phyloP scores from a whole-genome alignment of 2,113 vertebrate species.

The Micromys minutus region DNA sequence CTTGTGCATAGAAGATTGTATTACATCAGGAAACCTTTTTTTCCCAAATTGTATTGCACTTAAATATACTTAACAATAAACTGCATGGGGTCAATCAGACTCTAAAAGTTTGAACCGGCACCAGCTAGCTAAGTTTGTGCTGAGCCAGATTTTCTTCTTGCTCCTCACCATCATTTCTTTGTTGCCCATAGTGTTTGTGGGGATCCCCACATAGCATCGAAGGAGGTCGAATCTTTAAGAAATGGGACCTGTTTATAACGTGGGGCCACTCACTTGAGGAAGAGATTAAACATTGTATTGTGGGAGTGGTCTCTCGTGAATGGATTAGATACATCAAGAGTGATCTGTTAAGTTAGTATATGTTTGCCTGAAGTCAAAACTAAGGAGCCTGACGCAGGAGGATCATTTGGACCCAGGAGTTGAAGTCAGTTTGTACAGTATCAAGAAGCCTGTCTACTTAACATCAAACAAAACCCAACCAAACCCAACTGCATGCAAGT shows the following conservation, averaged over 20 bases:
- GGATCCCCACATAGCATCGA: not conserved
- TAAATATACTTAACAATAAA: not conserved
- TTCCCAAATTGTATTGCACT: not conserved
- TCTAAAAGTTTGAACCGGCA: not conserved
- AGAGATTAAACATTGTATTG: not conserved
- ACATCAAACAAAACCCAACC: not conserved
- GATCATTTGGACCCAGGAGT: not conserved
- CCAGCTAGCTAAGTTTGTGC: not conserved
- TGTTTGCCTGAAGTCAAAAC: not conserved
- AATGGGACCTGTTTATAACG: not conserved
- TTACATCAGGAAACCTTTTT: not conserved
- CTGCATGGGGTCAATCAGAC: not conserved
- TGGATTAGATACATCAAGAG: not conserved
- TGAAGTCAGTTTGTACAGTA: not conserved
- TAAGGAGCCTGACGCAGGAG: not conserved
- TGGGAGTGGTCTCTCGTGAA: not conserved
- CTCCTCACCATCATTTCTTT: not conserved
- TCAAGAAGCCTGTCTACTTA: not conserved
- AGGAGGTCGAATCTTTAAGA: not conserved
- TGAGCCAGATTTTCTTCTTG: not conserved
- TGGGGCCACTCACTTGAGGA: not conserved
- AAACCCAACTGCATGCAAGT: not conserved
- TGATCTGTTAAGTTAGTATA: too few relatives aligned
- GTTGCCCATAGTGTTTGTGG: not conserved
- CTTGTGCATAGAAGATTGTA: not conserved